A percentile compares a stretch with the other conserved stretches of the same genome.
phyloP scores from a whole-genome alignment of 2,888 invertebrate genomes.

The Neuroscelio doddi region DNA sequence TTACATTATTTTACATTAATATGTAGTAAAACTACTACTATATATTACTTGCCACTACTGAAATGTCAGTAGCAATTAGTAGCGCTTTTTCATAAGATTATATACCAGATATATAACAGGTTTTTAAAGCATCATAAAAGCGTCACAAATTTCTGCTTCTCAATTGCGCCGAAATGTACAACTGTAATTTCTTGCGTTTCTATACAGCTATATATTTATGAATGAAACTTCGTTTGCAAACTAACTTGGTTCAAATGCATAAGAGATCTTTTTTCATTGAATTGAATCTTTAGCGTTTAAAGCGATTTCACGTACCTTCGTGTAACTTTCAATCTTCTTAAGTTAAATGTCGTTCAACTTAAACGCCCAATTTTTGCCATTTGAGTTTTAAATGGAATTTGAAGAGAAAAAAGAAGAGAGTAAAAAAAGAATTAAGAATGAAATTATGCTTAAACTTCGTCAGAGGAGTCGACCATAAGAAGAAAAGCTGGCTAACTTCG shows the following conservation, averaged over 20 bases:
- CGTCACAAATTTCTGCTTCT: conserved; percentile 10
- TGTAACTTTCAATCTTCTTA: conserved; percentile 6
- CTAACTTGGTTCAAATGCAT: conserved; percentile 13
- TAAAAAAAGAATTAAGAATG: conserved; percentile 13
- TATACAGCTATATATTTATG: conserved; percentile 29
- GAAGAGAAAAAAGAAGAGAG: conserved; percentile 6
- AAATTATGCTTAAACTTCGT: conserved; percentile 23
- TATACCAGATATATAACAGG: no score
- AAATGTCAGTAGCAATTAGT: no score
- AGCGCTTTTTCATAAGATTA: no score
- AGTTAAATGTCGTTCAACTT: conserved; percentile 13
- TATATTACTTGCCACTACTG: no score
- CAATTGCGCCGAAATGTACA: conserved; percentile 24
- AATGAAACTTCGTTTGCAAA: conserved; percentile 23
- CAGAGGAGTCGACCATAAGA: conserved; percentile 11
- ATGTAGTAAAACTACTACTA: no score
- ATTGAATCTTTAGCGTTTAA: conserved; percentile 4
- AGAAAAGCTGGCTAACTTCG: conserved; percentile 7
- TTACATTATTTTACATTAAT: no score
- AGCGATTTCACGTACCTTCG: conserved; percentile 8
- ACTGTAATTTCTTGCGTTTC: conserved; percentile 23
- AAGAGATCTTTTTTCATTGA: conserved; percentile 1
- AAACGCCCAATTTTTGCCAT: conserved; percentile 8
- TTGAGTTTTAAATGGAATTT: conserved; percentile 11
- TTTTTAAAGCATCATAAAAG: conserved; percentile 9